Evolutionary conservation across 2,797 vertebrate genomes (phyloP), one percentile per base, ranked within the genome.

Genomic region (Glossophaga mutica): DNA sequence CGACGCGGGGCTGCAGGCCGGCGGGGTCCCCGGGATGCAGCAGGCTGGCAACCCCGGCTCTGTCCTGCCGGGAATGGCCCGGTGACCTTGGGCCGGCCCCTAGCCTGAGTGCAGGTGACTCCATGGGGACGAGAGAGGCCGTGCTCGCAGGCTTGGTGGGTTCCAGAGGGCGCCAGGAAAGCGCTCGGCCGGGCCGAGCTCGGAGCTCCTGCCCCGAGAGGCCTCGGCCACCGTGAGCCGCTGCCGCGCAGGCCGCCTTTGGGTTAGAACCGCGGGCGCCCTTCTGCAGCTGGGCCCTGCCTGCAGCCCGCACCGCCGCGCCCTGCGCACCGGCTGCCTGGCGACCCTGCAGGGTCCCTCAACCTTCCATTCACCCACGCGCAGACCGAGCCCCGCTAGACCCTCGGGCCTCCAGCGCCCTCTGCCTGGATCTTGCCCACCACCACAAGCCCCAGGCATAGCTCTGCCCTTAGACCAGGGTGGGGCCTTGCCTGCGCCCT

Each of bases 1-100:
- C 24, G 42, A 29, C 68, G 18, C 12, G 11, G 55, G 42, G 34
- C 52, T 9, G 46, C 87, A 29, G 21, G 39, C 52, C 26, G 21
- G 16, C 22, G 12, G 2, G 18, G 21, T 21, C 55, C 76, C 12
- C n/a, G 57, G 76, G 50, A 14, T 62, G 57, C 68, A 3, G 18
- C 21, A 62, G 90, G 74, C 39, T 6, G 14, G 50, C 29, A 8
- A 6, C 48, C 48, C 19, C 9, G 44, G 55, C 44, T 19, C 50
- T 18, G 3, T 1, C n/a, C 42, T 12, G 24, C 77, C 5, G 0
- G 26, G 70, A 48, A 4, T 3, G 42, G 46, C 29, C 62, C 26
- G 9, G 29, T n/a, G 87, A 90, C 96, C 96, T 97, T 97, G 96
- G 95, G 44, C 55, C 71, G 12, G 62, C 62, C 65, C 55, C n/a